Conservation (phyloP, 2,797 vertebrate species). For the Syngnathus acus region DNA sequence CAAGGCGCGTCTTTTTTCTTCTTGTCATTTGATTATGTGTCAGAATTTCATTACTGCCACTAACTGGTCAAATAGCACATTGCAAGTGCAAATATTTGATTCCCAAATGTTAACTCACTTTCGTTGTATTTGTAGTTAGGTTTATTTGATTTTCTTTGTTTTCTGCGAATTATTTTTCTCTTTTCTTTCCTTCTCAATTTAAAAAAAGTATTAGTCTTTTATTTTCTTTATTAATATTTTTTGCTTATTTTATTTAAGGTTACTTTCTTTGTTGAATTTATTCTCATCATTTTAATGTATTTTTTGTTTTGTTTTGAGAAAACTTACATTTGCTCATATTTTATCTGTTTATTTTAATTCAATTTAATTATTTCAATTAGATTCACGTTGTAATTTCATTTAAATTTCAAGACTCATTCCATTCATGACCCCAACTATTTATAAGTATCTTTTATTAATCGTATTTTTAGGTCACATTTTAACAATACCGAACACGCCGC, state of each 20-base stretch:
- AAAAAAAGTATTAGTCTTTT: too few species aligned
- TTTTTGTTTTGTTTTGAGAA: too few species aligned
- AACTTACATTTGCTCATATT: too few species aligned
- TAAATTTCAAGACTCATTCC: neutral
- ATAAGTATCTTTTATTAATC: neutral
- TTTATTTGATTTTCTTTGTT: neutral
- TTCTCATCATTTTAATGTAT: too few species aligned
- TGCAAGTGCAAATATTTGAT: neutral
- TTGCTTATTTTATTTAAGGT: too few species aligned
- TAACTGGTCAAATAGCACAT: neutral
- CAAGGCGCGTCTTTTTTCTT: neutral
- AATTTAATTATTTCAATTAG: too few species aligned
- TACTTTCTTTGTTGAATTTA: too few species aligned
- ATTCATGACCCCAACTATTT: neutral
- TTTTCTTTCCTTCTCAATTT: too few species aligned
- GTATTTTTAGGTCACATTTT: neutral
- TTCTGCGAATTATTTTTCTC: too few species aligned
- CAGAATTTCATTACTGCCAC: slow-evolving; percentile 3
- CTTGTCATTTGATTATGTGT: slow-evolving; percentile 11
- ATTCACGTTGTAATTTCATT: neutral
- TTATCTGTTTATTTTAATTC: too few species aligned
- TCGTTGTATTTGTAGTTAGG: neutral
- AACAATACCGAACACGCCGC: neutral
- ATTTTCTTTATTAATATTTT: too few species aligned
- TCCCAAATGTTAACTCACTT: neutral